phyloP scores from a whole-genome alignment of 2,888 invertebrate genomes.

The Priocnemis perturbator region DNA sequence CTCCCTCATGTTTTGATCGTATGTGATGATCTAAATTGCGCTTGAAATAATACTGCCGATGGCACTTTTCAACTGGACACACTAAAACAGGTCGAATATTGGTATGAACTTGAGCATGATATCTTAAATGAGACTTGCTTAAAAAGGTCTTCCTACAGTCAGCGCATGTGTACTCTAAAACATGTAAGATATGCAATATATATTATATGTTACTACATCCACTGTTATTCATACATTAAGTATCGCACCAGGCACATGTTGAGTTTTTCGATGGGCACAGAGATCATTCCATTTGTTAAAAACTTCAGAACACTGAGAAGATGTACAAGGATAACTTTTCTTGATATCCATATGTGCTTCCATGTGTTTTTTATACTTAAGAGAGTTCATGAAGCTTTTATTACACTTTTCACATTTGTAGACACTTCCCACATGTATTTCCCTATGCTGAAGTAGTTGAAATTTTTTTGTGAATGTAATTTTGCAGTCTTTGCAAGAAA shows the following conservation, averaged over 20 bases:
- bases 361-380: slow-evolving; percentile 77
- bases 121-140: slow-evolving; percentile 43
- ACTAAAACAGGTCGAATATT: slow-evolving; percentile 51
- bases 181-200: slow-evolving; percentile 1
- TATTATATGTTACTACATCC: neutral
- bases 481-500: slow-evolving; percentile 76
- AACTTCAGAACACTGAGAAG: slow-evolving; percentile 75
- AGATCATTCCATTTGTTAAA: slow-evolving; percentile 77
- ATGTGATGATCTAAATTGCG: slow-evolving; percentile 79
- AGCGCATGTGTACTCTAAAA: slow-evolving; percentile 56
- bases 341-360: slow-evolving; percentile 66
- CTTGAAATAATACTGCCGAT: slow-evolving; percentile 77
- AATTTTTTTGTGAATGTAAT: slow-evolving; percentile 78
- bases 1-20: slow-evolving; percentile 76
- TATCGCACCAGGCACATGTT: slow-evolving; percentile 70
- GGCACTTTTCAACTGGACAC: slow-evolving; percentile 72
- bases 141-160: slow-evolving; percentile 62
- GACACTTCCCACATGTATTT: slow-evolving; percentile 76
- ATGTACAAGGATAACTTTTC: slow-evolving; percentile 72
- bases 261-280: slow-evolving; percentile 75
- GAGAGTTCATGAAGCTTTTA: slow-evolving; percentile 76
- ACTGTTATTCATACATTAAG: neutral
- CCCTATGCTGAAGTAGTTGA: slow-evolving; percentile 78
- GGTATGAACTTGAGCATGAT: slow-evolving; percentile 61
- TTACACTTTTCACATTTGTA: slow-evolving; percentile 78